These are phyloP conservation scores for Germaria angustata DNA, from an alignment of 2,888 invertebrate genomes.

Conservation along the genomic window DNA sequence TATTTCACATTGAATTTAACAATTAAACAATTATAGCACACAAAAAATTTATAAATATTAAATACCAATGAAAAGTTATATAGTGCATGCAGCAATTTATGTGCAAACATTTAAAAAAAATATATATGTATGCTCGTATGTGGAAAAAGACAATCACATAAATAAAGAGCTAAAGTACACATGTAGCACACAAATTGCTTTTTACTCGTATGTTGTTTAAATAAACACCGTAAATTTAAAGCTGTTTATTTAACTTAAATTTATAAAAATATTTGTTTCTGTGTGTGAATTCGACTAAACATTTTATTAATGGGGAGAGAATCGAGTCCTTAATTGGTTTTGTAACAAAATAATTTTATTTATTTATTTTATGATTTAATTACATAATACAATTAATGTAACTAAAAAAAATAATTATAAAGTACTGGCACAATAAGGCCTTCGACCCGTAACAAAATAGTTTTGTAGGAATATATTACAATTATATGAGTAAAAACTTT, in stretches of 20 bases:
- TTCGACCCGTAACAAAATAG: no score
- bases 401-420: no score
- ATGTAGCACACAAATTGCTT: not conserved
- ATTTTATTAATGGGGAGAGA: no score
- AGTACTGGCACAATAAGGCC: no score
- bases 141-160: slow-evolving; percentile 2
- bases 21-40: slow-evolving; percentile 27
- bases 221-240: not conserved
- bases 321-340: not conserved
- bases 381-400: no score
- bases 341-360: not conserved
- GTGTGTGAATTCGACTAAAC: no score
- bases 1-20: slow-evolving; percentile 28
- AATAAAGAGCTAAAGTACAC: not conserved
- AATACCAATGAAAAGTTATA: not conserved
- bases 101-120: slow-evolving; percentile 5
- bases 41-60: not conserved
- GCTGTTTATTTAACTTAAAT: not conserved
- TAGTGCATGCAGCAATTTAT: slow-evolving; percentile 25
- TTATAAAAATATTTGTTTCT: not conserved
- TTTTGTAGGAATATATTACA: no score
- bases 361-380: no score
- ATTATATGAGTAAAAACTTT: no score
- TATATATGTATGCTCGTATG: no score
- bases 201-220: not conserved